Evolutionary conservation across 2,888 invertebrate species (phyloP), one percentile per base, ranked within the genome.

Genomic region (Notodonta ziczac): DNA sequence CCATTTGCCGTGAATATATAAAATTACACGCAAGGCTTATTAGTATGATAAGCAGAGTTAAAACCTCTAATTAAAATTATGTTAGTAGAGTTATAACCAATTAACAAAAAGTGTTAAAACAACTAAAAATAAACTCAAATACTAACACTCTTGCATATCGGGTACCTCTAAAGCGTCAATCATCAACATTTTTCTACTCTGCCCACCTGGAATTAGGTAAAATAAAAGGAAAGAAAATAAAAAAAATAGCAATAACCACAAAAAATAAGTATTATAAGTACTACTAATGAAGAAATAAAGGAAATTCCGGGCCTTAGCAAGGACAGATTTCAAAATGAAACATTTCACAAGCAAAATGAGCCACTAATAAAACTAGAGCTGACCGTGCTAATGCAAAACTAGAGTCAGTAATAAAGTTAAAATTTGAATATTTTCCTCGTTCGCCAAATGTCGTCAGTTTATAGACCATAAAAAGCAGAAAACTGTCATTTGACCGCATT

Each of bases 141-240:
- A 93, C 93, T 91, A 91, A 93, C 93, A 79, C 80, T 93, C 90
- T 77, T 92, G 92, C 87, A 93, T 88, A 76, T 92, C 90, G 54
- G 91, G 91, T 58, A 93, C 91, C 71, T 92, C 93, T 65, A 92
- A 87, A 82, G 86, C 86, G 58, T 93, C 90, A 77, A 91, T 87
- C 62, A 84, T 77, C 81, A 92, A 91, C 70, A 84, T 78, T 70
- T 84, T 89, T 89, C 78, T 91, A 85, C 67, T 85, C 73, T 84
- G 85, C 65, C 70, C 73, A 84, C 82, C 93, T 93, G 93, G 71
- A 94, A 94, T 79, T 79, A 75, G 79, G 73, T 62, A 73, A 73
- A 71, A 81, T 69, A 73, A 81, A 74, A 78, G 81, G 73, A 72
- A 73, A 71, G 80, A 61, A 67, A 66, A 62, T 69, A 66, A 67